phyloP scores from a whole-genome alignment of 1,140 invertebrate genomes.

The Dolichoris vasculosae region DNA sequence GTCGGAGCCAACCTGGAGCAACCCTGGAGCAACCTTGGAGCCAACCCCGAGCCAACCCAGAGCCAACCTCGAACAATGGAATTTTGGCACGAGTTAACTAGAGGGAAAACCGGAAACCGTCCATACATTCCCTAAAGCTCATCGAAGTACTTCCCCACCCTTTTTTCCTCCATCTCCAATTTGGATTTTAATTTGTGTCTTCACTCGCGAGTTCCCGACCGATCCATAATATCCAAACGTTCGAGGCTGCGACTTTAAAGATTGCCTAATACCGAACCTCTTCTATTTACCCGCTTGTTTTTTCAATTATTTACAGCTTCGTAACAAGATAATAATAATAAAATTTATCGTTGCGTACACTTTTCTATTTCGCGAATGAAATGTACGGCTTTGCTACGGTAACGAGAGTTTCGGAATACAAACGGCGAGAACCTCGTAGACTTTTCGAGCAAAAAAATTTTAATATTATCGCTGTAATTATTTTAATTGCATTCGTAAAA shows the following conservation, averaged over 20 bases:
- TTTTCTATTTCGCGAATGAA: neutral
- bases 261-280: neutral
- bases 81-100: constrained; percentile 2
- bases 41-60: neutral
- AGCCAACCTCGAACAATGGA: neutral
- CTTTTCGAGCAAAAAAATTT: too few relatives aligned
- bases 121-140: neutral
- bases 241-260: neutral
- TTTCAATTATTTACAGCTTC: too few relatives aligned
- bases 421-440: too few relatives aligned
- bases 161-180: neutral
- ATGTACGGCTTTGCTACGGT: too few relatives aligned
- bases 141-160: neutral
- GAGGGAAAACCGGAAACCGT: neutral
- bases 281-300: neutral
- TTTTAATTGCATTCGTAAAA: too few relatives aligned
- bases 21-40: too few relatives aligned
- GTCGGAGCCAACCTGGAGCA: neutral
- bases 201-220: neutral
- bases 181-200: neutral
- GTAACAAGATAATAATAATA: too few relatives aligned
- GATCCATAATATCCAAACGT: neutral
- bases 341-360: neutral
- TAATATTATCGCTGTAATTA: too few relatives aligned
- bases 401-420: too few relatives aligned